Evolutionary conservation across 2,888 invertebrate genomes (phyloP), one percentile per base, ranked within the genome.

Genomic region (Holacanthella duospinosa): DNA sequence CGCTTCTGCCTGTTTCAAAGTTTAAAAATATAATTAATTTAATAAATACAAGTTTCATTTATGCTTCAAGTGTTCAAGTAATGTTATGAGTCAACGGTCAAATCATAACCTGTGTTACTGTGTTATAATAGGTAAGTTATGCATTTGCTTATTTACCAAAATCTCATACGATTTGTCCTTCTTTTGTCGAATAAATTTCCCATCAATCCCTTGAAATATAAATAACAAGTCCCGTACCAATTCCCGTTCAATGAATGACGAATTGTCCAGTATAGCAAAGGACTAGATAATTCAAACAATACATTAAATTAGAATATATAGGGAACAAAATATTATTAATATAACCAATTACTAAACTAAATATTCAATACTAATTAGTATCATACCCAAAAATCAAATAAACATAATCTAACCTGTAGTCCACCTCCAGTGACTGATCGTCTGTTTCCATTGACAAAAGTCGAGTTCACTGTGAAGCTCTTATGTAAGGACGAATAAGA

Each of bases 121-220:
- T 64, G n/a, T n/a, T n/a, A n/a, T n/a, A n/a, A n/a, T n/a, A n/a
- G n/a, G n/a, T n/a, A n/a, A n/a, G n/a, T n/a, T n/a, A n/a, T n/a
- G n/a, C n/a, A n/a, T n/a, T n/a, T n/a, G n/a, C n/a, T n/a, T n/a
- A n/a, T n/a, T n/a, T n/a, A n/a, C n/a, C n/a, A 68, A 65, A 36
- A 74, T 68, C 63, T 69, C 72, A 65, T 70, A 74, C 25, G 70
- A 72, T 55, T 72, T 74, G 56, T 71, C 74, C 48, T 74, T 78
- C 75, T 87, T 85, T 73, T 85, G 83, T 68, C 84, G 84, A 26
- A 89, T 79, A 74, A 85, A 82, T 73, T 85, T 86, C 25, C 91
- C 87, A 74, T 89, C 87, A 64, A 95, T 89, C 2, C 95, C 95
- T 75, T 93, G 91, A 68, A 94, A 87, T 1, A 87, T 85, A 74